These are phyloP conservation scores for Thalassophryne amazonica DNA, from an alignment of 2,797 vertebrate genomes.

Conservation along the genomic window DNA sequence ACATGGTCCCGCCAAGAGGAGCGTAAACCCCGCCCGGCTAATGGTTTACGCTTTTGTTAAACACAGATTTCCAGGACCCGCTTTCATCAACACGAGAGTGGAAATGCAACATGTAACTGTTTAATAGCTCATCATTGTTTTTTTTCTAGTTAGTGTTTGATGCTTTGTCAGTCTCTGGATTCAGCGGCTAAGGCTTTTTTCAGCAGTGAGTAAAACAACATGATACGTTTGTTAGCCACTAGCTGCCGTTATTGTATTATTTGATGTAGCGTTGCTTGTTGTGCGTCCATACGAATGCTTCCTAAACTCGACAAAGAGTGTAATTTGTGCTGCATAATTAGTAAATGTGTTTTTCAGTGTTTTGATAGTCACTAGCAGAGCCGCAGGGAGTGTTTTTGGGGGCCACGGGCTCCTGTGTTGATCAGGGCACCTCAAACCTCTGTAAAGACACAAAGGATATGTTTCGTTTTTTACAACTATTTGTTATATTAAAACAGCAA, in stretches of 20 bases:
- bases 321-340: background rate
- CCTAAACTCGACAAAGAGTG: background rate
- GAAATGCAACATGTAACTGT: background rate
- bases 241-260: background rate
- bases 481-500: no score
- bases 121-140: no score
- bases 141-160: background rate
- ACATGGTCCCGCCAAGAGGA: accelerated
- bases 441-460: no score
- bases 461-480: no score
- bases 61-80: slow-evolving; percentile 38
- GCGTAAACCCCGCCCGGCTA: slow-evolving; percentile 2
- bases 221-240: background rate
- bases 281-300: background rate
- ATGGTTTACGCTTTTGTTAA: background rate
- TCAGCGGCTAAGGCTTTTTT: background rate
- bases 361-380: no score
- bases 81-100: slow-evolving; percentile 26
- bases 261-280: background rate
- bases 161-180: background rate
- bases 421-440: no score
- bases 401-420: no score
- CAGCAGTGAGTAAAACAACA: slow-evolving; percentile 22
- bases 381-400: no score
- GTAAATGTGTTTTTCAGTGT: background rate